These are phyloP conservation scores for Apotomis capreana DNA, from an alignment of 2,888 invertebrate genomes.

Conservation along the genomic window DNA sequence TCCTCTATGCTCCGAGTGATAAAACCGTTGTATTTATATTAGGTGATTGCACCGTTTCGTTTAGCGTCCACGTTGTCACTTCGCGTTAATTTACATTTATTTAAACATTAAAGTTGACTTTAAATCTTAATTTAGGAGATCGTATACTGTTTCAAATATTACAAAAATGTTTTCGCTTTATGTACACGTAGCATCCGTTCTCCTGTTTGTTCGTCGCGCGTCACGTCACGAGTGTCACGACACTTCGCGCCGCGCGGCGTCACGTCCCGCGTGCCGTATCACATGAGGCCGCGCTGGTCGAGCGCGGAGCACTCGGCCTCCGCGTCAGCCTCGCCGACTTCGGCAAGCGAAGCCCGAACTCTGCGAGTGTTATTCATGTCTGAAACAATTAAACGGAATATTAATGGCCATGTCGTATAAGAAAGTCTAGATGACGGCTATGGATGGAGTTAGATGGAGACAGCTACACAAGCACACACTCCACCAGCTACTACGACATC, in stretches of 20 bases:
- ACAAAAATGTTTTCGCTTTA: conserved; percentile 79
- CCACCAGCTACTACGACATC: no score
- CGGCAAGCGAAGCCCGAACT: conserved; percentile 57
- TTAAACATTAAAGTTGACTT: conserved; percentile 82
- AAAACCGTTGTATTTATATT: conserved; percentile 64
- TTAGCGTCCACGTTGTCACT: conserved; percentile 74
- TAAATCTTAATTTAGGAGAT: conserved; percentile 84
- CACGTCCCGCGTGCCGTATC: conserved; percentile 40
- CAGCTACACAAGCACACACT: no score
- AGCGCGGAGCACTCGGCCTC: conserved; percentile 45
- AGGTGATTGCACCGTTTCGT: conserved; percentile 73
- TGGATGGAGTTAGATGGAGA: no score
- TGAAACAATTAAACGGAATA: conserved; percentile 56
- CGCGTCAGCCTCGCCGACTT: conserved; percentile 44
- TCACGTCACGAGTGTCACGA: conserved; percentile 42
- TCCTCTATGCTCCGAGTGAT: conserved; percentile 72
- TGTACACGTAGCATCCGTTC: conserved; percentile 81
- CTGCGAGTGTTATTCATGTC: conserved; percentile 76
- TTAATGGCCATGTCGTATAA: no score
- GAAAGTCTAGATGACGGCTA: no score
- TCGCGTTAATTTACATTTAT: conserved; percentile 68
- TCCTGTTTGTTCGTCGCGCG: conserved; percentile 70
- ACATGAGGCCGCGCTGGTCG: conserved; percentile 50
- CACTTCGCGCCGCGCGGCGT: conserved; percentile 27
- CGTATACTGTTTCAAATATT: conserved; percentile 84